Evolutionary conservation across 2,797 vertebrate genomes (phyloP).

Genomic region (Lagodon rhomboides): DNA sequence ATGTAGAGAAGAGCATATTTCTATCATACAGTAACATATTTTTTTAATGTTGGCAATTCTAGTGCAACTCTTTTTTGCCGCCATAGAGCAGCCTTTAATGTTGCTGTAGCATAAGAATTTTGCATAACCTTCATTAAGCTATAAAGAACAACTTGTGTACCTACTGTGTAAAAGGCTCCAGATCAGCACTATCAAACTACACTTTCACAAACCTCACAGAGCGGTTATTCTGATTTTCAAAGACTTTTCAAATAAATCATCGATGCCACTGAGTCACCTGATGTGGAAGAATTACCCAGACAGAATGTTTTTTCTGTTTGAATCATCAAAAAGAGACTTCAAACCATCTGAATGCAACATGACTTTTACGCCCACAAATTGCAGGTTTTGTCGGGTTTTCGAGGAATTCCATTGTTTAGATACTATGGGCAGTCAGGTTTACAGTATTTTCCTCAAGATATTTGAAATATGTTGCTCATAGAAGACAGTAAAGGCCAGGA

Average conservation of each 20-base stretch:
- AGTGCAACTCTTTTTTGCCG: background rate
- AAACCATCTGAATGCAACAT: background rate
- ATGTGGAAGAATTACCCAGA: background rate
- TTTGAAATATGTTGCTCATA: constrained; percentile 9
- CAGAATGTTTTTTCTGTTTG: constrained; percentile 2
- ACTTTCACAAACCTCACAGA: background rate
- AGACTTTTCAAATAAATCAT: constrained; percentile 4
- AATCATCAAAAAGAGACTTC: constrained; percentile 1
- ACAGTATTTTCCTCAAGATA: constrained; percentile 7
- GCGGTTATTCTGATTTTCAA: constrained; percentile 16
- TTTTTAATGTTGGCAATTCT: background rate
- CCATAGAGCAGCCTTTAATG: background rate
- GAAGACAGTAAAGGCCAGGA: constrained; percentile 12
- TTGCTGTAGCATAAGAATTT: background rate
- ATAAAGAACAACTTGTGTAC: background rate
- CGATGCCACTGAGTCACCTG: background rate
- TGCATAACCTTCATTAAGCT: background rate
- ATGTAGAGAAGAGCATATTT: constrained; percentile 1
- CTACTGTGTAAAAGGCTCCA: background rate
- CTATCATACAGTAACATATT: background rate
- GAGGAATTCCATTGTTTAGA: constrained; percentile 6
- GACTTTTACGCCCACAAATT: background rate
- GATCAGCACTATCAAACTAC: background rate
- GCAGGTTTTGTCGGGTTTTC: constrained; percentile 9
- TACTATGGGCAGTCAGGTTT: background rate